phyloP scores from a whole-genome alignment of 2,113 vertebrate genomes.

The Jaculus jaculus region DNA sequence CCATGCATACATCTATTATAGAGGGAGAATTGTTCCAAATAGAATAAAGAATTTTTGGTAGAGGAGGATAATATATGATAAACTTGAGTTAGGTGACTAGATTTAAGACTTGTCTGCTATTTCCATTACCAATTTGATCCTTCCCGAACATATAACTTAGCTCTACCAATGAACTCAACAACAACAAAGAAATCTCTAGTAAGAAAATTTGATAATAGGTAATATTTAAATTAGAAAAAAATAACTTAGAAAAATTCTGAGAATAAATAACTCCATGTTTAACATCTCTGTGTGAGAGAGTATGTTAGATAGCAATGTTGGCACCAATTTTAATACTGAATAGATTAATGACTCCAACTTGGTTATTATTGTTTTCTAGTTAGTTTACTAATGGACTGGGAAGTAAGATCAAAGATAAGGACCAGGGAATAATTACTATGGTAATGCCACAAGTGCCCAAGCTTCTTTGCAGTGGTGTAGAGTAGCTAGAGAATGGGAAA shows the following conservation, averaged over 20 bases:
- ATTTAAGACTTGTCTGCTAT: constrained; percentile 65
- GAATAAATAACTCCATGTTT: not conserved
- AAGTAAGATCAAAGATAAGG: not conserved
- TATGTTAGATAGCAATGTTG: not conserved
- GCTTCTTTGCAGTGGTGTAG: accelerated
- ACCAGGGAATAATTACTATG: too few species aligned
- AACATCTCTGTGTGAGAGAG: not conserved
- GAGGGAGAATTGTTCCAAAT: constrained; percentile 63
- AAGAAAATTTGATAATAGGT: not conserved
- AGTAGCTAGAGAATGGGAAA: not conserved
- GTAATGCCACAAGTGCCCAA: not conserved
- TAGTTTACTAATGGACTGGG: not conserved
- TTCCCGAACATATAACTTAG: not conserved
- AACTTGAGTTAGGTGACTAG: constrained; percentile 69
- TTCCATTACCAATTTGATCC: constrained; percentile 74
- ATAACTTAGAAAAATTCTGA: not conserved
- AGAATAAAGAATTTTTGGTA: constrained; percentile 73
- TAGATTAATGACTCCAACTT: not conserved
- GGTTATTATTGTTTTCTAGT: not conserved
- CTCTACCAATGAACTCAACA: not conserved
- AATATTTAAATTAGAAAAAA: constrained; percentile 23
- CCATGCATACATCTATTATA: constrained; percentile 74
- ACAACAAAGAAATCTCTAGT: not conserved
- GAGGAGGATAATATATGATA: constrained; percentile 22
- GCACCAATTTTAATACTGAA: not conserved